These are phyloP conservation scores for Apostichopus californicus DNA, from an alignment of 35 echinoderm and acorn worm species.

Conservation along the genomic window DNA sequence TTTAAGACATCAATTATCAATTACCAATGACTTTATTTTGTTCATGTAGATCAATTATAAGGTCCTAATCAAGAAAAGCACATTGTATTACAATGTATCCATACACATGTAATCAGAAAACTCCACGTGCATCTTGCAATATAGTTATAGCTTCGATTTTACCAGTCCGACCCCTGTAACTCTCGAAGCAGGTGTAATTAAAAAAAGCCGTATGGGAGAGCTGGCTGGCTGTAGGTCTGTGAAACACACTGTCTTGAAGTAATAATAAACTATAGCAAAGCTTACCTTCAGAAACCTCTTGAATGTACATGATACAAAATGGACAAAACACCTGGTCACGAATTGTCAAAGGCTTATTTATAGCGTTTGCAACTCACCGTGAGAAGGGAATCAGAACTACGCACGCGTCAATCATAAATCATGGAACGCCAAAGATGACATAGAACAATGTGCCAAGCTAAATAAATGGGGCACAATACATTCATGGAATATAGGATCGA, in stretches of 20 bases:
- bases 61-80: too few relatives aligned
- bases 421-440: conserved; percentile 8
- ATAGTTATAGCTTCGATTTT: not conserved
- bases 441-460: not conserved
- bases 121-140: too few relatives aligned
- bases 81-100: too few relatives aligned
- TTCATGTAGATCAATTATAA: too few relatives aligned
- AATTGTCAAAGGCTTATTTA: conserved; percentile 32
- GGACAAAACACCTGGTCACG: conserved; percentile 26
- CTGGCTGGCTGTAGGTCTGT: not conserved
- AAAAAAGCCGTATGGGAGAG: not conserved
- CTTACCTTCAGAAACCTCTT: not conserved
- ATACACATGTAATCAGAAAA: too few relatives aligned
- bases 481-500: not conserved
- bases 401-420: not conserved
- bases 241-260: not conserved
- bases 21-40: too few relatives aligned
- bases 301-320: not conserved
- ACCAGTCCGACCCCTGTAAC: not conserved
- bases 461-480: conserved; percentile 2
- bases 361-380: not conserved
- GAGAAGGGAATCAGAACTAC: not conserved
- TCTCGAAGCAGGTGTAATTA: conserved; percentile 9
- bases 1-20: too few relatives aligned
- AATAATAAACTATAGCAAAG: not conserved